phyloP scores from a whole-genome alignment of 1,140 invertebrate species.

The Caenorhabditis tropicalis region DNA sequence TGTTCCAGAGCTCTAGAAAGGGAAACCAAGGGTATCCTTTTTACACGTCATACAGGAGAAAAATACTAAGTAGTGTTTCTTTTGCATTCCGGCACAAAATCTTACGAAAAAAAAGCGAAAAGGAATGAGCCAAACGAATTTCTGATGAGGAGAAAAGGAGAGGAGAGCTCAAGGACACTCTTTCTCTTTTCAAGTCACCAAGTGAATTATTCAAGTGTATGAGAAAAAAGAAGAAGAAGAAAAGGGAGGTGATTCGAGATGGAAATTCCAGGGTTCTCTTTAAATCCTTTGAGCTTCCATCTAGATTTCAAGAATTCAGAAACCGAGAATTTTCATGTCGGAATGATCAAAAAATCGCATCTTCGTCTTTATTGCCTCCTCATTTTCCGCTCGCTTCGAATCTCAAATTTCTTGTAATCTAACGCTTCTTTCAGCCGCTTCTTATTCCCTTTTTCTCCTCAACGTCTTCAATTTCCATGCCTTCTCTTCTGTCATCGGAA shows the following conservation, averaged over 20 bases:
- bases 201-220: constrained; percentile 2
- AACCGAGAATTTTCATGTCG: background rate
- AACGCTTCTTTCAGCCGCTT: background rate
- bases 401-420: constrained; percentile 22
- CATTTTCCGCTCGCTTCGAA: background rate
- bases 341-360: too few relatives aligned
- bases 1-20: too few relatives aligned
- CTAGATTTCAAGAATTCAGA: too few relatives aligned
- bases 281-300: background rate
- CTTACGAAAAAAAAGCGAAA: too few relatives aligned
- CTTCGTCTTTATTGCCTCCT: background rate
- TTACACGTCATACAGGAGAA: too few relatives aligned
- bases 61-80: too few relatives aligned
- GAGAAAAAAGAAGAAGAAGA: background rate
- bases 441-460: background rate
- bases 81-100: too few relatives aligned
- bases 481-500: background rate
- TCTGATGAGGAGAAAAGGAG: constrained; percentile 1
- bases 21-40: too few relatives aligned
- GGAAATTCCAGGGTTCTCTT: background rate
- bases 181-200: background rate
- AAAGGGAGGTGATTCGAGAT: background rate
- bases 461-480: constrained; percentile 23
- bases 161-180: background rate
- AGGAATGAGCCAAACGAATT: background rate